Evolutionary conservation across 1,140 invertebrate genomes (phyloP).

Genomic region (Lerema accius): DNA sequence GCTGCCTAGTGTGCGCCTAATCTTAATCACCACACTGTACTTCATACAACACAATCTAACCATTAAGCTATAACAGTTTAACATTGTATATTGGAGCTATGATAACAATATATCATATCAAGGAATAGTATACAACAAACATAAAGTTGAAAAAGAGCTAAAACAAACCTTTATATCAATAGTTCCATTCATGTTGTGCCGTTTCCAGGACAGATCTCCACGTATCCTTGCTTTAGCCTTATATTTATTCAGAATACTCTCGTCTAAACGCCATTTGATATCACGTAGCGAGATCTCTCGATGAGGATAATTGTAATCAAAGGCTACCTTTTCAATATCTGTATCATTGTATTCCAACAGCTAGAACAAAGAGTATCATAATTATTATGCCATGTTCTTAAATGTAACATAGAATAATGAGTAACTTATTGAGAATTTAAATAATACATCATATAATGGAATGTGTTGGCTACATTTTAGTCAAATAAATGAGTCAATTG

Average conservation of each 20-base stretch:
- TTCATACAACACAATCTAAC: no score
- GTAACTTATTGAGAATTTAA: no score
- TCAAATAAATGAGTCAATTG: no score
- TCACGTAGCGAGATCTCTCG: constrained; percentile 13
- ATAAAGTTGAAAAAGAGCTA: constrained; percentile 35
- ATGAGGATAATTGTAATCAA: constrained; percentile 52
- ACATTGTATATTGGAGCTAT: no score
- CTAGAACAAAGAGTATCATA: constrained; percentile 57
- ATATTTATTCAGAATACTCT: constrained; percentile 58
- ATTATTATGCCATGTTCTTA: constrained; percentile 3
- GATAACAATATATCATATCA: no score
- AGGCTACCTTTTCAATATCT: constrained; percentile 72
- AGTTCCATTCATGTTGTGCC: constrained; percentile 52
- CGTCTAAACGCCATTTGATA: constrained; percentile 52
- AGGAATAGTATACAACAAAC: no score
- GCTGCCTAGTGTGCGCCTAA: no score
- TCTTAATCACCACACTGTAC: no score
- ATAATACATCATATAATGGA: no score
- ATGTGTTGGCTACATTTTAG: no score
- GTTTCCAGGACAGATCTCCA: constrained; percentile 52
- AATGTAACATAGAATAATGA: background rate
- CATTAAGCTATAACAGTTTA: no score
- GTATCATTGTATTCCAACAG: constrained; percentile 84
- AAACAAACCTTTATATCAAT: constrained; percentile 65
- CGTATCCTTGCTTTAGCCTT: constrained; percentile 74